These are phyloP conservation scores for Coptotermes formosanus DNA, from an alignment of 1,140 invertebrate genomes.

Conservation along the genomic window DNA sequence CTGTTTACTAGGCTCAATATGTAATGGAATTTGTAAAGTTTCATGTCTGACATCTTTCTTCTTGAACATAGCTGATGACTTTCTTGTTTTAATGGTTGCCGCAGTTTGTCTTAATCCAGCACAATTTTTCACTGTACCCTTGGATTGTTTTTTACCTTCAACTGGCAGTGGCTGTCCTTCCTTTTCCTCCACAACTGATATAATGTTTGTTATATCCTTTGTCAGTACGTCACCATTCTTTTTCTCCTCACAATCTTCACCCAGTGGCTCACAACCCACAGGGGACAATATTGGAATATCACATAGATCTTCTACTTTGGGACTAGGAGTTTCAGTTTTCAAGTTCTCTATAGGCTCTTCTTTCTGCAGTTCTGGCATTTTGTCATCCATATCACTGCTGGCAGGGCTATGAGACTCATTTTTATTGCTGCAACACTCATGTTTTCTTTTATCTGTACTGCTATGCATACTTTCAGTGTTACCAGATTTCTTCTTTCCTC, in stretches of 20 bases:
- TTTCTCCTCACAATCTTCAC: not conserved
- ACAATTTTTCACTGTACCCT: not conserved
- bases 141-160: not conserved
- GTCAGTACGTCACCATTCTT: not conserved
- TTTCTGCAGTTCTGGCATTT: constrained; percentile 30
- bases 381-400: constrained; percentile 22
- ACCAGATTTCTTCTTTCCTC: not conserved
- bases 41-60: not conserved
- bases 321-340: not conserved
- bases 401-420: not conserved
- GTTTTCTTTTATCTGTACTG: not conserved
- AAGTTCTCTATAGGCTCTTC: constrained; percentile 29
- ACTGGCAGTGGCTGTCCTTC: not conserved
- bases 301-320: constrained; percentile 20
- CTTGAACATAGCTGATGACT: not conserved
- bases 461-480: not conserved
- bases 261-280: not conserved
- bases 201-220: not conserved
- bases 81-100: not conserved
- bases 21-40: not conserved
- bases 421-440: not conserved
- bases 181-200: too few species aligned
- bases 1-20: not conserved
- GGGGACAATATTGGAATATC: constrained; percentile 30
- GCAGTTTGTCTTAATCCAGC: not conserved